Conservation (phyloP, 2,797 vertebrate species). For the Scarus forsteni region DNA sequence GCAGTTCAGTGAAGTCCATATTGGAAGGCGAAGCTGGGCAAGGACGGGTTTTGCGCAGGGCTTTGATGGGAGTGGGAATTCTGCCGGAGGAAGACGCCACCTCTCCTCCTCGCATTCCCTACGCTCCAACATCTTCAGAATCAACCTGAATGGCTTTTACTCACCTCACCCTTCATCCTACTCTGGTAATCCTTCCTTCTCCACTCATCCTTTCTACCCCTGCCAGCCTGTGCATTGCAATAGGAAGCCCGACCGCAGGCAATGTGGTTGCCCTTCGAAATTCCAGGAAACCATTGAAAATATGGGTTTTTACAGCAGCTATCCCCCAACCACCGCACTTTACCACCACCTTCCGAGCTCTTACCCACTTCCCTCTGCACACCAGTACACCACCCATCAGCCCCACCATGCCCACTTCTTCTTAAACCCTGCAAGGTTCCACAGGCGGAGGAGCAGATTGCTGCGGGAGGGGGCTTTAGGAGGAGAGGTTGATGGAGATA, state of each 20-base stretch:
- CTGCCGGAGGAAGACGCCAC: slow-evolving; percentile 69
- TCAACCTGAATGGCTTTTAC: slow-evolving; percentile 98
- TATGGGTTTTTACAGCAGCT: slow-evolving; percentile 93
- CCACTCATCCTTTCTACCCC: slow-evolving; percentile 90
- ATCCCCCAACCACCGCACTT: slow-evolving; percentile 87
- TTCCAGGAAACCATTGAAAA: slow-evolving; percentile 88
- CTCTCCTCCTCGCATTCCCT: slow-evolving; percentile 86
- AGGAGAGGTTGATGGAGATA: slow-evolving; percentile 80
- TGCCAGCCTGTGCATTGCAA: slow-evolving; percentile 95
- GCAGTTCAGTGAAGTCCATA: slow-evolving; percentile 91
- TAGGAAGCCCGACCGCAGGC: slow-evolving; percentile 88
- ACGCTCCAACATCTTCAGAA: slow-evolving; percentile 95
- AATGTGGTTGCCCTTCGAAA: slow-evolving; percentile 89
- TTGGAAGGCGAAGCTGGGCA: slow-evolving; percentile 88
- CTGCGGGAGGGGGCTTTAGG: slow-evolving; percentile 87
- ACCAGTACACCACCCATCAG: slow-evolving; percentile 87
- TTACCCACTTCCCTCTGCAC: slow-evolving; percentile 87
- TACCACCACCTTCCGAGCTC: slow-evolving; percentile 90
- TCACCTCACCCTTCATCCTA: slow-evolving; percentile 89
- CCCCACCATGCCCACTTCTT: slow-evolving; percentile 93
- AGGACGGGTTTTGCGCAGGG: slow-evolving; percentile 62
- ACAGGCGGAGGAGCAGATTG: slow-evolving; percentile 93
- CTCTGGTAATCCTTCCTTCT: slow-evolving; percentile 67
- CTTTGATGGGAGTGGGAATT: slow-evolving; percentile 63
- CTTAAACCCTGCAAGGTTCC: slow-evolving; percentile 95